Conservation (phyloP, 2,797 vertebrate genomes). For the Spinus olivaceus region DNA sequence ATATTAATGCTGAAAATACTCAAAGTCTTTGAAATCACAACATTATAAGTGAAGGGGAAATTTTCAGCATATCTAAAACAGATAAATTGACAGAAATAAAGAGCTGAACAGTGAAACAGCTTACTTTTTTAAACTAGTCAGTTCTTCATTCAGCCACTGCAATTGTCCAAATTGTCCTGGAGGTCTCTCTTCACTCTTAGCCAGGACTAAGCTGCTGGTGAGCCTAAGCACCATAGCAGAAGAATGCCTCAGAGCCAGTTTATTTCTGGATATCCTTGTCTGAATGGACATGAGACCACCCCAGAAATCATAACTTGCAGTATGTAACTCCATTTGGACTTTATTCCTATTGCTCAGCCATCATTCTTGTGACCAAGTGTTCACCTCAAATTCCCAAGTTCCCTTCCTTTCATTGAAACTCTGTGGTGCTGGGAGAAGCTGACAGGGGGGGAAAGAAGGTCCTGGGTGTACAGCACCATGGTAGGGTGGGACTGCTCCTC, state of each 20-base stretch:
- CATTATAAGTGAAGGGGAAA: not conserved
- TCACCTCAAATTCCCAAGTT: not conserved
- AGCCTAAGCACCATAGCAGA: not conserved
- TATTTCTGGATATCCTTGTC: not conserved
- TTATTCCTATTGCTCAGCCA: not conserved
- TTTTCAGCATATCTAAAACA: not conserved
- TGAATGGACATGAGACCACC: not conserved
- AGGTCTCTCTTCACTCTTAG: not conserved
- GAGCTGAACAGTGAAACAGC: not conserved
- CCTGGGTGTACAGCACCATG: rapidly evolving
- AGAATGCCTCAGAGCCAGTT: not conserved
- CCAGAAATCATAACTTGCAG: not conserved
- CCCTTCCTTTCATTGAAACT: not conserved
- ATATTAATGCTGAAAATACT: not conserved
- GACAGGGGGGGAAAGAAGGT: not conserved
- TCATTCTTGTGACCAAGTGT: not conserved
- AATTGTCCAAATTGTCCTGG: not conserved
- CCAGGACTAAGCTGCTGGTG: not conserved
- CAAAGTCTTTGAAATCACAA: not conserved
- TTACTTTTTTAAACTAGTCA: not conserved
- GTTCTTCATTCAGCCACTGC: not conserved
- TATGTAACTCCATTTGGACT: not conserved
- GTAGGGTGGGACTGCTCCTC: not conserved
- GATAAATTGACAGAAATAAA: not conserved
- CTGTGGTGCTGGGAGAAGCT: not conserved